Evolutionary conservation across 2,113 vertebrate species (phyloP), one percentile per base, ranked within the genome.

Genomic region (Sclerurus mexicanus): DNA sequence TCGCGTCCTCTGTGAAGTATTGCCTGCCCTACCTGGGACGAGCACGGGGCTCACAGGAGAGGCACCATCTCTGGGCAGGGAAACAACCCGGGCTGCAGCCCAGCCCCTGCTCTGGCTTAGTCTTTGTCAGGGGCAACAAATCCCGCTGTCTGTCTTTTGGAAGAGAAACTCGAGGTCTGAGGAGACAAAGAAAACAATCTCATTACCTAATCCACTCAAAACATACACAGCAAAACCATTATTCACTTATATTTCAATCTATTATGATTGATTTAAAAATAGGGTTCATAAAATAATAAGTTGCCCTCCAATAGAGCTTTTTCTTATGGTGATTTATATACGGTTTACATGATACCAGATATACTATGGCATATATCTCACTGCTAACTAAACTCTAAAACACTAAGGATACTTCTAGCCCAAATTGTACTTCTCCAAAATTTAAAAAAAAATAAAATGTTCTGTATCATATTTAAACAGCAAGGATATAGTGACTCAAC

Each of bases 71-170:
- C 67, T 59, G 42, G 1, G 46, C 40, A 52, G 52, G 44, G 44
- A 67, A 84, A 53, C 25, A 47, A 4, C 1, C 0, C 0, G 1
- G 40, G 22, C 42, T 76, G 53, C 71, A 69, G 25, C 6, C 53
- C 55, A 67, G 63, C 12, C 3, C 8, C 39, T 24, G 13, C 14
- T 28, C 47, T 37, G 47, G 40, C 10, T 27, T 21, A 2, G 1
- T 75, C 22, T 25, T 56, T 46, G 42, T 24, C 42, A 47, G n/a
- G 44, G 31, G 58, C 18, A 66, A 64, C 4, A 1, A 21, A 62
- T 44, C 28, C 60, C 71, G 39, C 67, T 22, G n/a, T 20, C 44
- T 68, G 58, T 23, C 68, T 52, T 52, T 63, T 78, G 63, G n/a
- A 69, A 39, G 4, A 67, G 50, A 72, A 93, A 72, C 59, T 90